A percentile compares a stretch with the other conserved stretches of the same genome.
Conservation (phyloP, 2,113 vertebrate genomes). For the Urocitellus parryii region DNA sequence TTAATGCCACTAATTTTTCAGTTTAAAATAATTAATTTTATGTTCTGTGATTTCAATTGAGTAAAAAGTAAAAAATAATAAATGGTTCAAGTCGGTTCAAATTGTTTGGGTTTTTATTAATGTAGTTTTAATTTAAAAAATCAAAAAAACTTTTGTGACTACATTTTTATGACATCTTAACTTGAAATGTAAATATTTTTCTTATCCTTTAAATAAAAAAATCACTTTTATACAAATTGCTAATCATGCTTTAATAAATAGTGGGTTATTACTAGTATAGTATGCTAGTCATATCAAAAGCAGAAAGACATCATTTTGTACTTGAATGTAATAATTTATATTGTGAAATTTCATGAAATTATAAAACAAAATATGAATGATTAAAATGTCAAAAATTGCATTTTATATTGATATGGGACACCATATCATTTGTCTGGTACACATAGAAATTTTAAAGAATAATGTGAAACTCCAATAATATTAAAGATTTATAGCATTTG, state of each 20-base stretch:
- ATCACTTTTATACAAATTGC: background rate
- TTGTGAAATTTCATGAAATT: background rate
- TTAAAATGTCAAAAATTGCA: conserved; percentile 7
- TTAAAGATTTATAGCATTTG: background rate
- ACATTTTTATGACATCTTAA: background rate
- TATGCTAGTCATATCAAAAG: background rate
- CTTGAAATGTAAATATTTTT: conserved; percentile 1
- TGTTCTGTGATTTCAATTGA: background rate
- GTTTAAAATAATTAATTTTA: background rate
- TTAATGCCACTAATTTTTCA: background rate
- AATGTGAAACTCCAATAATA: background rate
- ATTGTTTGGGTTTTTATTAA: background rate
- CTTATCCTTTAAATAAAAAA: background rate
- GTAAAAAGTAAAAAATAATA: background rate
- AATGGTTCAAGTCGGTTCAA: background rate
- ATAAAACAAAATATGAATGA: background rate
- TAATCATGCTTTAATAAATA: background rate
- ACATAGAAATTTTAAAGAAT: background rate
- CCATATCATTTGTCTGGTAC: background rate
- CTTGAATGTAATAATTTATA: background rate
- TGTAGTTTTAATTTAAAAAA: background rate
- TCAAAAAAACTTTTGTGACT: background rate
- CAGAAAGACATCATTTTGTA: conserved; percentile 21
- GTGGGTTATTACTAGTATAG: background rate
- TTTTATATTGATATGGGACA: conserved; percentile 4